These are phyloP conservation scores for Heliconius aoede DNA, from an alignment of 2,888 invertebrate genomes.

Conservation along the genomic window DNA sequence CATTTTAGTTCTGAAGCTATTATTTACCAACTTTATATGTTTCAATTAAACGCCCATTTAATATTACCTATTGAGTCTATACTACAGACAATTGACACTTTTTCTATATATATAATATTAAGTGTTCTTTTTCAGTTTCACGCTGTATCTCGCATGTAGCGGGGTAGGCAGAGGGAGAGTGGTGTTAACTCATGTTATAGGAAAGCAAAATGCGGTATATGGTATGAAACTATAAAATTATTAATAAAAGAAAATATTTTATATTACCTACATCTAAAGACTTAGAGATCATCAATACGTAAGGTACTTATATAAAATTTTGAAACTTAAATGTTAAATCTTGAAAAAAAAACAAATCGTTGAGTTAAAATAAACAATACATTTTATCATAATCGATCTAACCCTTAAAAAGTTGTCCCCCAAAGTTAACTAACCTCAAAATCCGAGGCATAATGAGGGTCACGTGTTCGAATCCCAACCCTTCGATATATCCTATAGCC, in stretches of 20 bases:
- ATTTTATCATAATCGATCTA: neutral
- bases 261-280: no score
- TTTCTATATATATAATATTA: no score
- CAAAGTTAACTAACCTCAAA: slow-evolving; percentile 1
- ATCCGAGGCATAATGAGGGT: neutral
- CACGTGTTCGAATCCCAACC: slow-evolving; percentile 1
- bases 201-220: neutral
- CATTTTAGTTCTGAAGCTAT: neutral
- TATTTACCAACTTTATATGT: neutral
- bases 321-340: no score
- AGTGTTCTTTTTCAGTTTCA: no score
- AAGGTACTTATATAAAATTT: no score
- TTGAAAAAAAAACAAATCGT: neutral
- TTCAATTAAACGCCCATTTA: neutral
- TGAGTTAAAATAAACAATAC: neutral
- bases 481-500: neutral
- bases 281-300: no score
- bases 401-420: neutral
- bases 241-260: no score
- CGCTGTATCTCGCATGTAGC: no score
- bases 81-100: no score
- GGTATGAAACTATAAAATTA: neutral
- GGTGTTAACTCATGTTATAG: neutral
- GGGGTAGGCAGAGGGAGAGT: neutral
- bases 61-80: neutral